Conservation (phyloP, 2,113 vertebrate species). For the Tautogolabrus adspersus region DNA sequence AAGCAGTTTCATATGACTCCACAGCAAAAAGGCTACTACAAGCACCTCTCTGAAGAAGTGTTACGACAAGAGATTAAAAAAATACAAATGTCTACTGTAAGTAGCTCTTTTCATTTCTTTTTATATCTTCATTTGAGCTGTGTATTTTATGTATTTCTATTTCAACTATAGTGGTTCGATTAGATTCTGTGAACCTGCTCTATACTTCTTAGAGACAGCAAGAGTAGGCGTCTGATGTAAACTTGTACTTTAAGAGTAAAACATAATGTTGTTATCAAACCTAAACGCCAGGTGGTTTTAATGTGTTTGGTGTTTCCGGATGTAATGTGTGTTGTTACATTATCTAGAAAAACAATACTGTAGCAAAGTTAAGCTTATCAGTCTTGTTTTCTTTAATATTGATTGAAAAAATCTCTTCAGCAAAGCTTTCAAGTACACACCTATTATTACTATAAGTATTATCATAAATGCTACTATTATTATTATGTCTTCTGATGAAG, state of each 20-base stretch:
- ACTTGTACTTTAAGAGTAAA: neutral
- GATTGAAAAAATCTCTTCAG: conserved; percentile 4
- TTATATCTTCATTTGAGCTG: neutral
- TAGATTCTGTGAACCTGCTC: neutral
- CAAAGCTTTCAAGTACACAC: neutral
- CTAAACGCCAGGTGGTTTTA: neutral
- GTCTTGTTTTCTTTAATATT: conserved; percentile 15
- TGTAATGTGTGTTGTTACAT: conserved; percentile 2
- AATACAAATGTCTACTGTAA: conserved; percentile 83
- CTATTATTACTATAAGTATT: neutral
- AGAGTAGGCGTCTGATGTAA: neutral
- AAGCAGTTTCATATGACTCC: conserved; percentile 86
- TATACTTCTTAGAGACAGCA: neutral
- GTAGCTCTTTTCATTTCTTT: conserved; percentile 60
- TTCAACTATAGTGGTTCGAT: neutral
- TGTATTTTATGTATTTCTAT: neutral
- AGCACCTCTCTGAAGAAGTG: conserved; percentile 53
- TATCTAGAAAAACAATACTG: conserved; percentile 4
- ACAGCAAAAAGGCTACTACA: conserved; percentile 70
- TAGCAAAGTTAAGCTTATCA: neutral
- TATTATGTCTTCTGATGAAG: conserved; percentile 6
- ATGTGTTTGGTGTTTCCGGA: conserved; percentile 9
- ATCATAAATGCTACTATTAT: neutral
- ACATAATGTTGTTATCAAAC: neutral
- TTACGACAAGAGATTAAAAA: conserved; percentile 56